phyloP scores from a whole-genome alignment of 1,140 invertebrate genomes.

The Drosophila littoralis region DNA sequence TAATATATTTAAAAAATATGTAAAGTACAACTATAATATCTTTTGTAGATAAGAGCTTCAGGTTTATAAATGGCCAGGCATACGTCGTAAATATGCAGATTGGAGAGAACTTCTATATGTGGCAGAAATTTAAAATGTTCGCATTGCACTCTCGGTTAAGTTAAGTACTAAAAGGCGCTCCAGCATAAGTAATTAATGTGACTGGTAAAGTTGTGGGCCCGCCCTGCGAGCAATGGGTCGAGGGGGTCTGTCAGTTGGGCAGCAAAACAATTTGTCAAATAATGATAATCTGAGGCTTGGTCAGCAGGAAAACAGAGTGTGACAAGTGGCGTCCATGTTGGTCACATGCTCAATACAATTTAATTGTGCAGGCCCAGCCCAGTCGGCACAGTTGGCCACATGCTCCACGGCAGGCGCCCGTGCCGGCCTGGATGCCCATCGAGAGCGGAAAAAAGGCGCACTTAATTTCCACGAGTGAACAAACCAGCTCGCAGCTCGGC shows the following conservation, averaged over 20 bases:
- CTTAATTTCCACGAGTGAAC: conserved; percentile 76
- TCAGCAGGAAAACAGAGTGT: conserved; percentile 35
- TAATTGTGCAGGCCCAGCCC: conserved; percentile 17
- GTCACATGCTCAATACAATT: conserved; percentile 49
- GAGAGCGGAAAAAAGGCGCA: conserved; percentile 55
- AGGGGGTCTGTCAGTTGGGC: conserved; percentile 16
- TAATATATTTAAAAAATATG: too few relatives aligned
- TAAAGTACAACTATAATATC: too few relatives aligned
- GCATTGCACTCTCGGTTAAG: neutral
- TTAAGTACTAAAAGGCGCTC: neutral
- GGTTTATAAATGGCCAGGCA: too few relatives aligned
- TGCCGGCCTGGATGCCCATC: neutral
- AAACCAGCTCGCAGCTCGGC: conserved; percentile 37
- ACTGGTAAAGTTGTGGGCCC: conserved; percentile 1
- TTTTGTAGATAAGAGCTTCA: too few relatives aligned
- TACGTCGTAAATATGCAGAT: too few relatives aligned
- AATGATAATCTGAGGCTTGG: conserved; percentile 55
- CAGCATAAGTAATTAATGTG: conserved; percentile 17
- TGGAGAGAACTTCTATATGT: too few relatives aligned
- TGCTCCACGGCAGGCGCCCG: conserved; percentile 1
- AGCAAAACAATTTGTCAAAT: conserved; percentile 53
- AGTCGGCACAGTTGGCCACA: neutral
- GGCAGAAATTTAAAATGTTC: neutral
- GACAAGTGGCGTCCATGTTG: conserved; percentile 38
- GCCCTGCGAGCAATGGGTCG: neutral